Evolutionary conservation across 2,888 invertebrate genomes (phyloP).

Genomic region (Dynastes hyllus): DNA sequence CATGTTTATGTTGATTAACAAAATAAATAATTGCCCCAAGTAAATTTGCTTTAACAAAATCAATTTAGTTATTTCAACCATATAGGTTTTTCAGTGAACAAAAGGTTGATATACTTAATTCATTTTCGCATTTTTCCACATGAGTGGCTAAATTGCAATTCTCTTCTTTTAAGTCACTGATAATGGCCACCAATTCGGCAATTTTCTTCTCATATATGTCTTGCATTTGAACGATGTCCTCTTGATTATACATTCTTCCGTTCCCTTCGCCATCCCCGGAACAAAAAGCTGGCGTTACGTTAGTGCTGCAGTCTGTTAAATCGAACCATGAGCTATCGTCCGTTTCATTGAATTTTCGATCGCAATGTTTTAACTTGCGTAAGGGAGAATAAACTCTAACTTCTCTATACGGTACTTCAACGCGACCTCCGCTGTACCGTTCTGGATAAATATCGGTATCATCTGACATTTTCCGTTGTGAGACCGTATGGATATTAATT

Average conservation of each 20-base stretch:
- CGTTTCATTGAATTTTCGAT: constrained; percentile 29
- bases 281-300: constrained; percentile 44
- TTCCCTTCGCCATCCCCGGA: constrained; percentile 46
- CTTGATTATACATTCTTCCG: constrained; percentile 40
- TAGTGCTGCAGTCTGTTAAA: constrained; percentile 54
- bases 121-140: constrained; percentile 53
- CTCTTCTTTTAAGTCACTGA: constrained; percentile 54
- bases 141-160: constrained; percentile 51
- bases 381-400: constrained; percentile 45
- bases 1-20: too few relatives aligned
- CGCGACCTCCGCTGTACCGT: neutral
- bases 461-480: constrained; percentile 27
- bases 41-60: too few relatives aligned
- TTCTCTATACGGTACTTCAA: constrained; percentile 18
- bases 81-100: too few relatives aligned
- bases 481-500: constrained; percentile 45
- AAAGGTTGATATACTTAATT: constrained; percentile 37
- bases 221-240: constrained; percentile 30
- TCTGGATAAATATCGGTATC: constrained; percentile 27
- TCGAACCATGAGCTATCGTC: constrained; percentile 58
- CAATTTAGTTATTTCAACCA: too few relatives aligned
- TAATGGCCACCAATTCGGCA: constrained; percentile 50
- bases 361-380: constrained; percentile 13
- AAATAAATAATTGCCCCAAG: too few relatives aligned
- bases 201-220: constrained; percentile 54